phyloP scores from a whole-genome alignment of 2,113 vertebrate genomes.

The Oryzias curvinotus region DNA sequence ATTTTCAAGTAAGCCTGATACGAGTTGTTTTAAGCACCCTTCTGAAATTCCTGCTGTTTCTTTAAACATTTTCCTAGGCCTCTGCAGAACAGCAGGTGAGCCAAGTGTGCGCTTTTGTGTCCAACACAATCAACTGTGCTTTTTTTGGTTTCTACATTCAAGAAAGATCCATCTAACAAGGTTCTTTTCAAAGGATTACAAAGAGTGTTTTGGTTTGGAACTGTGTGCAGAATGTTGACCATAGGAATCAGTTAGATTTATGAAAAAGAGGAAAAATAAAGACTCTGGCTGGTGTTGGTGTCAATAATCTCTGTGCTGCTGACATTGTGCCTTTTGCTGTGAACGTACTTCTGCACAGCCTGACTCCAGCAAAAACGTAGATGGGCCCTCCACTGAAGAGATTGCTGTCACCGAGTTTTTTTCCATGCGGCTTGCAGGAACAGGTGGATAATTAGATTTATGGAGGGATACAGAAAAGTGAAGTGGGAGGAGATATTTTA shows the following conservation, averaged over 20 bases:
- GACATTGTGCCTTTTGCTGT: constrained; percentile 46
- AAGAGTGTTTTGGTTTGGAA: constrained; percentile 27
- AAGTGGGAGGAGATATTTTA: constrained; percentile 11
- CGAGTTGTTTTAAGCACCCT: constrained; percentile 18
- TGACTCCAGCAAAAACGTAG: constrained; percentile 41
- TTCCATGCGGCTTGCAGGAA: constrained; percentile 13
- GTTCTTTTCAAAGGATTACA: constrained; percentile 43
- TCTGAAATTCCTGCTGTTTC: constrained; percentile 15
- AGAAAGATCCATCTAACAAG: constrained; percentile 6
- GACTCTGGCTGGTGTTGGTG: constrained; percentile 35
- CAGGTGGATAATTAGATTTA: constrained; percentile 6
- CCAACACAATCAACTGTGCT: constrained; percentile 17
- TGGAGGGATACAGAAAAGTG: not conserved
- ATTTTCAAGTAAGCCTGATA: constrained; percentile 19
- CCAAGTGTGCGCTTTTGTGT: constrained; percentile 28
- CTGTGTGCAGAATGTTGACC: constrained; percentile 25
- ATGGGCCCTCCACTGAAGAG: constrained; percentile 14
- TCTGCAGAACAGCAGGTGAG: not conserved
- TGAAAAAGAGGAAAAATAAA: constrained; percentile 27
- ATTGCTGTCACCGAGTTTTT: constrained; percentile 5
- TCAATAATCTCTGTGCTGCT: constrained; percentile 69
- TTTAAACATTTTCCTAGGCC: constrained; percentile 25
- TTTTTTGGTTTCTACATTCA: not conserved
- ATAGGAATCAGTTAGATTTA: constrained; percentile 22
- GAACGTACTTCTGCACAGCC: constrained; percentile 42